Base-by-base conservation (phyloP, 2,797 vertebrate genomes). In the Lepus oiostolus region DNA sequence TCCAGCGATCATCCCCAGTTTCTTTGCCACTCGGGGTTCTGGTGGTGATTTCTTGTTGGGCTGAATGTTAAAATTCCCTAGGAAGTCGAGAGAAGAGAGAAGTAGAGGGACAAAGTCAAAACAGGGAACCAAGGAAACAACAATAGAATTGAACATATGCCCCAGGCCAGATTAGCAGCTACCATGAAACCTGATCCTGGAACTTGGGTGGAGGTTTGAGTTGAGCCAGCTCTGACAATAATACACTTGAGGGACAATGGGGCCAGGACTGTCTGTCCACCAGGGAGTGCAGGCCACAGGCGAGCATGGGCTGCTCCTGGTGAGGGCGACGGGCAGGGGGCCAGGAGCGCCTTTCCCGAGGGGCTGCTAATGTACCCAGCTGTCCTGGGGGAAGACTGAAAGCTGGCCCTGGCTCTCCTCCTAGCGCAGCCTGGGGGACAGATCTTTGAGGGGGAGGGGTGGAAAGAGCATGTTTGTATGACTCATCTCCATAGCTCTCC, bases 1-100 rank as follows among this genome's bases (percentile, higher is more conserved):
- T 38, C 99, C 99, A n/a, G 99, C 99, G 3, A 99, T 99, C 99
- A 99, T 99, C 84, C 99, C 99, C 94, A 99, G 96, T 0, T 99
- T 97, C 94, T 99, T 99, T 17, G 98, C 99, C 0, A 96, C 98
- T 97, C 98, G 99, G 1, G 76, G 97, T 81, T 98, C 98, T 0
- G 99, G 98, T 30, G 98, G 98, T 71, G 99, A 98, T 97, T 99
- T 99, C 94, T 99, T 99, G 35, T 99, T 99, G 16, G 98, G 96
- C 2, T 99, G 99, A 96, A 99, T 98, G 74, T 98, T 98, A 98
- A 99, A 99, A 22, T 89, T 97, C 7, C 99, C 99, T 99, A 97
- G 24, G 90, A 71, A 95, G 82, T 82, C 19, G 32, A 22, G 96
- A 16, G 7, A 32, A 90, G 76, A 88, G 76, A 89, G 22, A 22